These are phyloP conservation scores for Hypsibius dujardini DNA, from an alignment of 1,140 invertebrate genomes.

Conservation along the genomic window DNA sequence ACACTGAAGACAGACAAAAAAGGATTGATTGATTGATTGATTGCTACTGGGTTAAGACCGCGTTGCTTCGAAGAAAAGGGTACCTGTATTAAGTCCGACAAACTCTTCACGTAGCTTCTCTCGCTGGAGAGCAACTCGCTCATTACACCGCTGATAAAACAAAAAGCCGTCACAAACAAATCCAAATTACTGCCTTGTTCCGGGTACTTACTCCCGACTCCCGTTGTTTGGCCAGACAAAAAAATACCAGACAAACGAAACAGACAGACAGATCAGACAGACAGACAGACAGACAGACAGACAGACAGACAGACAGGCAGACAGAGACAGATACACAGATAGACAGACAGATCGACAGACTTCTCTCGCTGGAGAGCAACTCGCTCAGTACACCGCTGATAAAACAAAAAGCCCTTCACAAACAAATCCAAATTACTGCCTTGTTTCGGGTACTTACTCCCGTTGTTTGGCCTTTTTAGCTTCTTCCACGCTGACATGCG, in stretches of 20 bases:
- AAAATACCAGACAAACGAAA: too few relatives aligned
- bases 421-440: constrained; percentile 41
- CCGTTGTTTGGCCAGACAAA: neutral
- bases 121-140: constrained; percentile 91
- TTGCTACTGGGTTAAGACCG: neutral
- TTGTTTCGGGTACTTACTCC: constrained; percentile 50
- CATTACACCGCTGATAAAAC: constrained; percentile 67
- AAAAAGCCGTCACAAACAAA: constrained; percentile 17
- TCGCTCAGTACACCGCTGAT: constrained; percentile 88
- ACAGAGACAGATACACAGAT: too few relatives aligned
- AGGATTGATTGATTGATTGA: neutral
- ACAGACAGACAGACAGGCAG: neutral
- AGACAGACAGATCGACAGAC: constrained; percentile 27
- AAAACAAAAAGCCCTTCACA: constrained; percentile 12
- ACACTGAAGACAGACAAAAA: constrained; percentile 1
- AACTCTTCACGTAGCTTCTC: constrained; percentile 88
- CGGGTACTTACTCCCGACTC: constrained; percentile 44
- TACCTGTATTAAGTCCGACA: constrained; percentile 71
- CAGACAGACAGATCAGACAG: neutral
- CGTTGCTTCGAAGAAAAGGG: neutral
- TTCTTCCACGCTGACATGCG: constrained; percentile 26
- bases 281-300: too few relatives aligned
- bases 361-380: constrained; percentile 83
- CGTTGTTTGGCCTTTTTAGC: neutral
- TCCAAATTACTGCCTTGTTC: constrained; percentile 52